These are phyloP conservation scores for Heteromormyrus szaboi DNA, from an alignment of 2,797 vertebrate genomes.

Conservation along the genomic window DNA sequence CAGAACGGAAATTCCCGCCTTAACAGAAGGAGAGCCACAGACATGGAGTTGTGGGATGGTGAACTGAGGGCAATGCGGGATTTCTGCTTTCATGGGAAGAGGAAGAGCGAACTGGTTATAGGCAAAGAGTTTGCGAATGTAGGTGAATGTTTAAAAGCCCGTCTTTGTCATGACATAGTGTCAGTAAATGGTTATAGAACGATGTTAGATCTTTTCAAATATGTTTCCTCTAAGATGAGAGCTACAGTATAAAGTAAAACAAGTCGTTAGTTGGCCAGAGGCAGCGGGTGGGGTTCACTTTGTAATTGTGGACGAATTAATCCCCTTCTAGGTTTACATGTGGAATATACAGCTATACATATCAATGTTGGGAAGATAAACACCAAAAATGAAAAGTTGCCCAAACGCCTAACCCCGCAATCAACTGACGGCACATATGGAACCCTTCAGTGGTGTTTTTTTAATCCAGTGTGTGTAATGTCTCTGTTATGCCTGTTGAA, in stretches of 20 bases:
- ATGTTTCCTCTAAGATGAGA: background rate
- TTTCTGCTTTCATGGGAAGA: background rate
- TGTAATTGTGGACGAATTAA: background rate
- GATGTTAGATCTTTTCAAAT: background rate
- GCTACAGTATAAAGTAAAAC: background rate
- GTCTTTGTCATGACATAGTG: background rate
- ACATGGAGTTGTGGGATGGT: slow-evolving; percentile 41
- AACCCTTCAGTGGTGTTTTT: background rate
- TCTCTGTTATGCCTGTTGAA: slow-evolving; percentile 8
- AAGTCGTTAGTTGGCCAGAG: background rate
- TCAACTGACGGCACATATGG: background rate
- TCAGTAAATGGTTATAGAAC: background rate
- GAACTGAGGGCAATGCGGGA: background rate
- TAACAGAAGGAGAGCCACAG: slow-evolving; percentile 39
- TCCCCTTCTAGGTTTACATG: background rate
- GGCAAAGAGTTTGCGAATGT: slow-evolving; percentile 27
- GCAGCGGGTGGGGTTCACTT: background rate
- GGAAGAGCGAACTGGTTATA: slow-evolving; percentile 7
- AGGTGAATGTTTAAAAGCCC: background rate
- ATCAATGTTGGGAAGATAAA: slow-evolving; percentile 6
- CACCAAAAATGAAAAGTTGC: background rate
- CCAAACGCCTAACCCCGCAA: background rate
- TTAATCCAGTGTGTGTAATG: background rate
- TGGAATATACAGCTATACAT: background rate
- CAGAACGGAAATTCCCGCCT: background rate